Evolutionary conservation across 2,888 invertebrate genomes (phyloP), one percentile per base, ranked within the genome.

Genomic region (Xestia xanthographa): DNA sequence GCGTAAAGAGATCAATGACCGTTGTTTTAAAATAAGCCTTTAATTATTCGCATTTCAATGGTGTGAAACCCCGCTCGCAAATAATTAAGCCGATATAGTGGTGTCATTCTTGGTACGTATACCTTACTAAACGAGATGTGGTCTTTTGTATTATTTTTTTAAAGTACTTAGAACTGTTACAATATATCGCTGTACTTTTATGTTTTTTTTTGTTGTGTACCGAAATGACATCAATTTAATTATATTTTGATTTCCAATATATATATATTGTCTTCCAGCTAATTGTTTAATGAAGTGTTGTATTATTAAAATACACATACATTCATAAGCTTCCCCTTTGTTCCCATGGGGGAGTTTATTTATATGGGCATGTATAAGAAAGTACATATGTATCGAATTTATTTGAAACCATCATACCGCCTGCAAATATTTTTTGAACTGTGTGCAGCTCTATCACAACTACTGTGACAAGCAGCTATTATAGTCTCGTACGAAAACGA

Each of bases 201-300:
- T 38, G 8, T 50, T 41, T 60, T 43, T 60, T 50, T 56, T 43
- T 38, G n/a, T 43, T 50, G 62, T 26, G 78, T 77, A 70, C 63
- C 56, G 34, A 50, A 72, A 58, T 72, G 72, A 50, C 58, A 72
- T 63, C 41, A 22, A 38, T 43, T 45, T 62, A 34, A 60, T 60
- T 34, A 20, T 67, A 41, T 66, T 65, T 58, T 43, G 1, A 45
- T 76, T 69, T 66, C 12, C 38, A 67, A 58, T 84, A 65, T 77
- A 63, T 77, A 50, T 77, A 48, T 41, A 41, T 77, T 66, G 84
- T 84, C 85, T 84, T 84, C 85, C 85, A 84, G 56, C 20, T 43
- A 66, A 70, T 69, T 79, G 41, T 82, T 76, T 72, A 26, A 78
- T 67, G 12, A 58, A 50, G 45, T 72, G 48, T 75, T 63, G 65